phyloP scores from a whole-genome alignment of 2,888 invertebrate genomes.

The Agrotis exclamationis region DNA sequence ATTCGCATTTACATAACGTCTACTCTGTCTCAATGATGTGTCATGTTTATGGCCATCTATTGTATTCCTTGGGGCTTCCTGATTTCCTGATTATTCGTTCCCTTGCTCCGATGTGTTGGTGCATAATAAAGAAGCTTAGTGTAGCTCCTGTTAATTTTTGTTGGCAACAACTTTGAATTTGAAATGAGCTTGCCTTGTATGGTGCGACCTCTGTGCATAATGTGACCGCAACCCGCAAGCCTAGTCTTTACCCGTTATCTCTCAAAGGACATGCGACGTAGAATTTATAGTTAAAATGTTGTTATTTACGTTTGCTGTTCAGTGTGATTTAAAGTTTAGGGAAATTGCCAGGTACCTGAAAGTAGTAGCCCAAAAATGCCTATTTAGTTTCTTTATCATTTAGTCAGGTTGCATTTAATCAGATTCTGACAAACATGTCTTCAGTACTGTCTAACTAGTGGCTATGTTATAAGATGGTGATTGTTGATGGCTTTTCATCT shows the following conservation, averaged over 20 bases:
- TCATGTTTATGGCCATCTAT: no score
- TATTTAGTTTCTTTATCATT: not conserved
- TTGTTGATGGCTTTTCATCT: not conserved
- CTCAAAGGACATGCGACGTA: conserved; percentile 52
- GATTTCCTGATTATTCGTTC: conserved; percentile 38
- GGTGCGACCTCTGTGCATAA: conserved; percentile 61
- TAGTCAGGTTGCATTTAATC: no score
- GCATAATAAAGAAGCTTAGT: conserved; percentile 54
- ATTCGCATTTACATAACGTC: no score
- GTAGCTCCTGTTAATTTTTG: conserved; percentile 52
- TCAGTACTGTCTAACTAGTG: no score
- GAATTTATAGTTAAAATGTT: conserved; percentile 38
- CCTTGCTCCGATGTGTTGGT: conserved; percentile 46
- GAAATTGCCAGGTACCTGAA: not conserved
- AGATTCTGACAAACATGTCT: no score
- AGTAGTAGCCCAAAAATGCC: not conserved
- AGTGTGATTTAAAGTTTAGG: conserved; percentile 11
- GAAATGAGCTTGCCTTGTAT: conserved; percentile 58
- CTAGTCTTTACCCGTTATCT: conserved; percentile 42
- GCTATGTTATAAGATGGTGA: not conserved
- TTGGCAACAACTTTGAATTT: conserved; percentile 62
- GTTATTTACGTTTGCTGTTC: conserved; percentile 40
- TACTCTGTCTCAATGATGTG: not conserved
- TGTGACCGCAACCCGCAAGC: conserved; percentile 56
- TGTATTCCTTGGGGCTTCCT: conserved; percentile 8